These are phyloP conservation scores for Pipa parva DNA, from an alignment of 2,113 vertebrate species.

Conservation along the genomic window DNA sequence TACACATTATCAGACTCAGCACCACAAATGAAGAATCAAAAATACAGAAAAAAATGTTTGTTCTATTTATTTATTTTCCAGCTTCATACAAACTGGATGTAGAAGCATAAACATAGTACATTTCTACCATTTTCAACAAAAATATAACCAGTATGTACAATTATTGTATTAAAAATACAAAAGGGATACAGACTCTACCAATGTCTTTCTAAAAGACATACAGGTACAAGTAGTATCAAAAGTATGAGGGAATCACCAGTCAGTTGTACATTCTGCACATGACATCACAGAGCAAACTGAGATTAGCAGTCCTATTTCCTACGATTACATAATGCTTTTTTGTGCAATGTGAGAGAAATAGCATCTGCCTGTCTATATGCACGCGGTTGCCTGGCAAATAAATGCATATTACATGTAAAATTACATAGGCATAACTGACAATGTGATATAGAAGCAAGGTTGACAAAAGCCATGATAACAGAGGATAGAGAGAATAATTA, in stretches of 20 bases:
- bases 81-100: slow-evolving; percentile 97
- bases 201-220: slow-evolving; percentile 99
- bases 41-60: slow-evolving; percentile 44
- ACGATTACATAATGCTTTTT: slow-evolving; percentile 89
- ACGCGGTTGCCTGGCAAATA: slow-evolving; percentile 84
- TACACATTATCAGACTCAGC: no score
- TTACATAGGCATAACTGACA: slow-evolving; percentile 90
- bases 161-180: slow-evolving; percentile 99
- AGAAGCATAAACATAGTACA: slow-evolving; percentile 99
- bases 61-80: slow-evolving; percentile 98
- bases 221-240: slow-evolving; percentile 98
- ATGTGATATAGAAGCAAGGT: slow-evolving; percentile 79
- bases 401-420: slow-evolving; percentile 85
- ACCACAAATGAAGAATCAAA: background rate
- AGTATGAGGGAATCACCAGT: slow-evolving; percentile 95
- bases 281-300: slow-evolving; percentile 93
- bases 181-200: slow-evolving; percentile 97
- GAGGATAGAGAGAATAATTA: slow-evolving; percentile 73
- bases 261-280: slow-evolving; percentile 97
- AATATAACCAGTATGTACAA: slow-evolving; percentile 99
- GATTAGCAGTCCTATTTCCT: slow-evolving; percentile 96
- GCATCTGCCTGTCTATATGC: slow-evolving; percentile 83
- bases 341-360: slow-evolving; percentile 87
- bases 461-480: slow-evolving; percentile 74
- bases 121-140: slow-evolving; percentile 99